Percentiles rank a stretch among this genome's conserved stretches.
Conservation (phyloP, 2,113 vertebrate genomes). For the Entomyzon cyanotis region DNA sequence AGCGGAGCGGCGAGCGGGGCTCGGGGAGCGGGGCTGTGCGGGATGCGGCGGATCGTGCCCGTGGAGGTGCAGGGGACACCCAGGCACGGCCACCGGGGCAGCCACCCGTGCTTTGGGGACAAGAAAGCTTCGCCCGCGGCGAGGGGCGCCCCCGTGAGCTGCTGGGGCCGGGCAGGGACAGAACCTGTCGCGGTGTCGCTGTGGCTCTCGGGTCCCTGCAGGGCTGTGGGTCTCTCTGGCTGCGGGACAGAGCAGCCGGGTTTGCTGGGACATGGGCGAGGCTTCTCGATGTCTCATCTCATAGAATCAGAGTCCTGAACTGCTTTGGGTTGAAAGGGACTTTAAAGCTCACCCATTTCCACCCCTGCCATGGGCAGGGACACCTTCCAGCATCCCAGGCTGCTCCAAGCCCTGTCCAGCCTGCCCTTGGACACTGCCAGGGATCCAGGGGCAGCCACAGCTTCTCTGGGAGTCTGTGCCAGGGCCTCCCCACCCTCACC, state of each 20-base stretch:
- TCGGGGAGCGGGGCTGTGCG: not conserved
- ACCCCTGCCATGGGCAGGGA: not conserved
- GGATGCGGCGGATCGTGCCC: not conserved
- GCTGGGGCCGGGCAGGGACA: not conserved
- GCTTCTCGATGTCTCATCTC: not conserved
- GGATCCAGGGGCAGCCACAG: not conserved
- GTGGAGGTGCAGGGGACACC: not conserved
- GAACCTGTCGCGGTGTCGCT: not conserved
- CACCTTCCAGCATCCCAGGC: not conserved
- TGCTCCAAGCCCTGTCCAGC: not conserved
- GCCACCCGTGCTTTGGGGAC: accelerated
- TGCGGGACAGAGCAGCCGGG: not conserved
- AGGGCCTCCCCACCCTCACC: not conserved
- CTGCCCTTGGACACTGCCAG: not conserved
- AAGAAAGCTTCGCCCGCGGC: not conserved
- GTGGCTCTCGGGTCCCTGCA: not conserved
- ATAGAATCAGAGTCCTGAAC: not conserved
- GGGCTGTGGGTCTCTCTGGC: accelerated
- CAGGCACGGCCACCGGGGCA: not conserved
- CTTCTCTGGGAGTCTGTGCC: not conserved
- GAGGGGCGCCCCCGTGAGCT: not conserved
- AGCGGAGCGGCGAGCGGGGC: not conserved
- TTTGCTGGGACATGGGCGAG: accelerated
- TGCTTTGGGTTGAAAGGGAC: not conserved
- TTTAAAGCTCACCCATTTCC: accelerated